Conservation (phyloP, 2,797 vertebrate genomes). For the Prionace glauca region DNA sequence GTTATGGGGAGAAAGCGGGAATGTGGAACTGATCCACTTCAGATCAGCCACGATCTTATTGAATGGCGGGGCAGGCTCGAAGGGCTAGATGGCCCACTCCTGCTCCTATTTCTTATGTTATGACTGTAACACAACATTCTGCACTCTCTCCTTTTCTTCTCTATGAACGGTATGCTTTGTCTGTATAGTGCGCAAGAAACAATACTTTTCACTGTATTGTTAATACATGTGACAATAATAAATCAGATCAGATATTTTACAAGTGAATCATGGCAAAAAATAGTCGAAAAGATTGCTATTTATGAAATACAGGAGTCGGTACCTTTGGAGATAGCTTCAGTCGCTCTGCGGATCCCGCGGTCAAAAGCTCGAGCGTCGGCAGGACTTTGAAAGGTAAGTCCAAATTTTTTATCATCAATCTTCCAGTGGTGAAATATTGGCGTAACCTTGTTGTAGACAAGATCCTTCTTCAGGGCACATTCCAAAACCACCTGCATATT, state of each 20-base stretch:
- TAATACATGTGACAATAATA: too few species aligned
- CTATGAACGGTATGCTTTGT: too few species aligned
- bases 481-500: constrained; percentile 85
- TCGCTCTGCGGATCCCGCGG: constrained; percentile 86
- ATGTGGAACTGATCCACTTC: too few species aligned
- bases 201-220: too few species aligned
- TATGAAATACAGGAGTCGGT: constrained; percentile 36
- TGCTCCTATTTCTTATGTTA: too few species aligned
- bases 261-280: not conserved
- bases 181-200: too few species aligned
- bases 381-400: constrained; percentile 96
- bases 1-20: too few species aligned
- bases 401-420: constrained; percentile 96
- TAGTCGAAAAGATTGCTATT: not conserved
- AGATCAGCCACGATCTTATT: too few species aligned
- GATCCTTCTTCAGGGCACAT: constrained; percentile 86
- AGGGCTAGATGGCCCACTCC: too few species aligned
- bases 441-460: constrained; percentile 96
- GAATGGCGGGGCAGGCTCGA: too few species aligned
- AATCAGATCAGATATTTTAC: not conserved
- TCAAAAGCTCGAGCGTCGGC: constrained; percentile 94
- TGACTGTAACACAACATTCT: too few species aligned
- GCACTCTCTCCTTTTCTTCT: too few species aligned
- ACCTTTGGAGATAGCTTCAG: constrained; percentile 95
- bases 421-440: constrained; percentile 99